Evolutionary conservation across 2,888 invertebrate species (phyloP).

Genomic region (Frankliniella intonsa): DNA sequence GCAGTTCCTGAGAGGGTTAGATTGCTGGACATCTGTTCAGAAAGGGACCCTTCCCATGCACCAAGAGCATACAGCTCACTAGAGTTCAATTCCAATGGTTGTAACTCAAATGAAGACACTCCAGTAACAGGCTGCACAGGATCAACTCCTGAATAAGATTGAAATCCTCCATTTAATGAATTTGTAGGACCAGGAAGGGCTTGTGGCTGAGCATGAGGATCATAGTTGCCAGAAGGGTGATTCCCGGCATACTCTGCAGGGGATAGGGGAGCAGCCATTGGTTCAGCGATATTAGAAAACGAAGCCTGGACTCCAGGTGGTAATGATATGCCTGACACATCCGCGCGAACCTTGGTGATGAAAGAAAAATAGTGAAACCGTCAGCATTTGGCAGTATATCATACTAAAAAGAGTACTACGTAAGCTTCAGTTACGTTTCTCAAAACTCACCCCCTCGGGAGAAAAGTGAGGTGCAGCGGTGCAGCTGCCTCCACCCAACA

Average conservation of each 20-base stretch:
- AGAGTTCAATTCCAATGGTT: neutral
- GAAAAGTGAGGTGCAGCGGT: neutral
- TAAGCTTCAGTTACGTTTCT: neutral
- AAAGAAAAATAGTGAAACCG: neutral
- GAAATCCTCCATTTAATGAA: neutral
- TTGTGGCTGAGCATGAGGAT: neutral
- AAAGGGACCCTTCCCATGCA: neutral
- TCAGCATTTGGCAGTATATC: neutral
- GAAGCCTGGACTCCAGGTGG: neutral
- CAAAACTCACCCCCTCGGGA: neutral
- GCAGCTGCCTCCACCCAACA: neutral
- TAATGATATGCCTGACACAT: neutral
- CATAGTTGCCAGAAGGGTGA: neutral
- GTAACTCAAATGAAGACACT: neutral
- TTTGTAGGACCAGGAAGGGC: neutral
- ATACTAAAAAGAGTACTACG: neutral
- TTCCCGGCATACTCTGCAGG: neutral
- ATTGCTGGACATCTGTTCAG: neutral
- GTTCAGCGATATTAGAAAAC: neutral
- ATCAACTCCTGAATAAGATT: neutral
- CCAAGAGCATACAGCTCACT: conserved; percentile 2
- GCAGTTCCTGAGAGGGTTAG: neutral
- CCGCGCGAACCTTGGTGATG: neutral
- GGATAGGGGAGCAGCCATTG: neutral
- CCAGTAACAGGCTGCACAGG: neutral